Conservation (phyloP, 2,797 vertebrate genomes). For the Crocidura indochinensis region DNA sequence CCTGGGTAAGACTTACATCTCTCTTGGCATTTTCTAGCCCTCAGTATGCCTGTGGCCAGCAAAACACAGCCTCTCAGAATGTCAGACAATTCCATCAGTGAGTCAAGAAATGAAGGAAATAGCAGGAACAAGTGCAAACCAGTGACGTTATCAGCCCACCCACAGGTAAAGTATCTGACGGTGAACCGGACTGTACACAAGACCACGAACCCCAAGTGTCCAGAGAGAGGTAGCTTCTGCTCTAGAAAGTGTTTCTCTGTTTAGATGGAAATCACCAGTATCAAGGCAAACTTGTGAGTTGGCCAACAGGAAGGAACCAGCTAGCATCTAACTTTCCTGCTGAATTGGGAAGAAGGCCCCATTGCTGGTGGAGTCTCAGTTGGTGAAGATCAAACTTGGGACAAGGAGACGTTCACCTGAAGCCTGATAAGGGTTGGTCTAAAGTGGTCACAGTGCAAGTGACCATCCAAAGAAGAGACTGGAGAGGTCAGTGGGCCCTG, state of each 20-base stretch:
- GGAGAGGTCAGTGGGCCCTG: no score
- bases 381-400: background rate
- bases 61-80: background rate
- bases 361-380: background rate
- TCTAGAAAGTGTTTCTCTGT: background rate
- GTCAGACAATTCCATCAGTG: background rate
- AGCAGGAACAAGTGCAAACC: background rate
- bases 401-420: background rate
- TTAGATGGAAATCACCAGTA: background rate
- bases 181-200: background rate
- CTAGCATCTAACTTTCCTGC: background rate
- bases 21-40: background rate
- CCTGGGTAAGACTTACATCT: background rate
- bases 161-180: background rate
- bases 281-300: background rate
- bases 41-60: background rate
- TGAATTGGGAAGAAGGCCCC: background rate
- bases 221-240: background rate
- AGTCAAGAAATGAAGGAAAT: slow-evolving; percentile 8
- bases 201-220: background rate
- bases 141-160: no score
- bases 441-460: fast-evolving
- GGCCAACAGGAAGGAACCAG: background rate
- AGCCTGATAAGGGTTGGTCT: background rate
- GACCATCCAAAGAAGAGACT: no score